Evolutionary conservation across 2,113 vertebrate species (phyloP), one percentile per base, ranked within the genome.

Genomic region (Nothocercus nigrocapillus): DNA sequence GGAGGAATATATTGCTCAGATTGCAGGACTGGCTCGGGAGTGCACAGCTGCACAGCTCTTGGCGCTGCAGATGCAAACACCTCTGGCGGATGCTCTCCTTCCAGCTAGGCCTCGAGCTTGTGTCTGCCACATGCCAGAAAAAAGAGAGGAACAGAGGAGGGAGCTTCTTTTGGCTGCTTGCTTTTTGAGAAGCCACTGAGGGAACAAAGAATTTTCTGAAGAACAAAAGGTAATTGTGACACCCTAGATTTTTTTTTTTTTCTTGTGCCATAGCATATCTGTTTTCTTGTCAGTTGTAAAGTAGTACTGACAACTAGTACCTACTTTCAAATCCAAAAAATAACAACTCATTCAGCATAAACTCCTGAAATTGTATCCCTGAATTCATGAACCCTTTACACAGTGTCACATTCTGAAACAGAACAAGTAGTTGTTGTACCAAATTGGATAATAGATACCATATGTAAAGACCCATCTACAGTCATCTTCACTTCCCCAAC

Each of bases 21-120:
- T 74, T 49, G 34, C 0, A 0, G 53, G 59, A 27, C n/a, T 76
- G 66, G 15, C 9, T 81, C 38, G 1, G 3, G 45, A 72, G 19
- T 7, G 34, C 13, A 25, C 56, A 85, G 56, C 68, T 91, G 51
- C 32, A 28, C 58, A 86, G 25, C 20, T 8, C 8, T 78, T 47
- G 7, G 4, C 11, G 4, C 28, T 68, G 30, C 14, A 85, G 32
- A 72, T 62, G 19, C n/a, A 59, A 15, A 85, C 9, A 69, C 0
- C 16, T 61, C 44, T 61, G 25, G 11, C 80, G 40, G 28, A 91
- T 68, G 3, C 1, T 22, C 4, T 82, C 8, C 14, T 68, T 82
- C 61, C 12, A 20, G 47, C 87, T 17, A 11, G 17, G 19, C 6
- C 24, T 79, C 75, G 24, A 79, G 13, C 21, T 45, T 47, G 3